Evolutionary conservation across 2,888 invertebrate species (phyloP), one percentile per base, ranked within the genome.

Genomic region (Stictocephala bisonia): DNA sequence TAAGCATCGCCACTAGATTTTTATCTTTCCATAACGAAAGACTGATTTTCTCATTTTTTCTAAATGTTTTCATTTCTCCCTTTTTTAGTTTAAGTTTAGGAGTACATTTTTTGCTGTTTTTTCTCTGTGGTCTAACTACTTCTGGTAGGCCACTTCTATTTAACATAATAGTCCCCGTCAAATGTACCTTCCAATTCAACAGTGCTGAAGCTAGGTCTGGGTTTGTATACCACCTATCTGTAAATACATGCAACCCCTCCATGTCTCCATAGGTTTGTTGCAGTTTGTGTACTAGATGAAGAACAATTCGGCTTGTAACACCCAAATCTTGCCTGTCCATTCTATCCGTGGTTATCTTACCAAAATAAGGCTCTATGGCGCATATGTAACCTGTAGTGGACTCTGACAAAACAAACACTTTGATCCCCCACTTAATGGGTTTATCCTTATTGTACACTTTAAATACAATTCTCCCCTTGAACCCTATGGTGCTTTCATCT

Each of bases 351-450:
- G 71, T 71, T 7, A 3, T n/a, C 7, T 41, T 44, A 1, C 71
- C 64, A 27, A 60, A 64, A 24, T 60, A 71, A 7, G 64, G 64
- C 20, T 71, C 71, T 2, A 71, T 3, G 7, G 1, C 60, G 27
- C 71, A 44, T 0, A 64, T 48, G 9, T 71, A 71, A 11, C 48
- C 50, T 2, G 71, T 20, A 11, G 3, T 24, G 7, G 71, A 44
- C 6, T 71, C 71, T 2, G 60, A 4, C 7, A 50, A 2, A 1
- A 71, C 71, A 71, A 44, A 71, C 4, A 48, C 29, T 15, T 44
- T 71, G 1, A 71, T 26, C 11, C 71, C 64, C 71, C 71, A 64
- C 64, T 71, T 64, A 1, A 41, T 71, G 1, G 60, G 50, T 22
- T 60, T 22, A n/a, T 18, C 31, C 31, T 18, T 18, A 35, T 31